Percentiles rank a stretch among this genome's conserved stretches.
These are phyloP conservation scores for Hydropotes inermis DNA, from an alignment of 2,113 vertebrate genomes.

Conservation along the genomic window DNA sequence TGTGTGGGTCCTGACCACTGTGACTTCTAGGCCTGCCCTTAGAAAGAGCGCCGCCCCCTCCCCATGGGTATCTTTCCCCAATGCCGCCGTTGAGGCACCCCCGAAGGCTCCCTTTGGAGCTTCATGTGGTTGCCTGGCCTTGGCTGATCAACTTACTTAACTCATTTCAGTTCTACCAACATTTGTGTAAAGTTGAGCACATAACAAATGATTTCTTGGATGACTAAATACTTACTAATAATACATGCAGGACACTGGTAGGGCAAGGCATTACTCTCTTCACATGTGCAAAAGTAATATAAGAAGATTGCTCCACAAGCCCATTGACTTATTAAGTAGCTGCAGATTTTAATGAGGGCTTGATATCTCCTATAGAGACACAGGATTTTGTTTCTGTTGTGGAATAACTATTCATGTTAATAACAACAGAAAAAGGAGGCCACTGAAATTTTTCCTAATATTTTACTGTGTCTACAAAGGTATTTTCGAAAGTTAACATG, in stretches of 20 bases:
- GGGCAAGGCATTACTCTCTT: neutral
- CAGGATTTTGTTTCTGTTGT: neutral
- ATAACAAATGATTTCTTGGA: neutral
- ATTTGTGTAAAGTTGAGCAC: neutral
- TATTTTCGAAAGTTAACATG: neutral
- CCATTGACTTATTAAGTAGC: neutral
- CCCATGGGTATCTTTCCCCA: accelerated
- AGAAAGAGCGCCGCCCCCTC: neutral
- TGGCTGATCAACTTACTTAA: neutral
- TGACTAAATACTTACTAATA: neutral
- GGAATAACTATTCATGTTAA: constrained; percentile 19
- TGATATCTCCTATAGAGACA: neutral
- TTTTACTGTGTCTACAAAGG: constrained; percentile 31
- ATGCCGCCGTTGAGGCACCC: accelerated
- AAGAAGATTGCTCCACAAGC: neutral
- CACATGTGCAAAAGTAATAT: neutral
- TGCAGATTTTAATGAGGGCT: neutral
- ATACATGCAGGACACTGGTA: neutral
- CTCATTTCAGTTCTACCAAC: neutral
- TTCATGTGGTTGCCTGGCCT: neutral
- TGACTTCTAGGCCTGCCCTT: neutral
- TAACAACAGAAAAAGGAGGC: neutral
- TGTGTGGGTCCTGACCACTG: neutral
- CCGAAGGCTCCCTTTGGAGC: neutral
- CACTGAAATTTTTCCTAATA: neutral